These are phyloP conservation scores for Leptopilina clavipes DNA, from an alignment of 1,140 invertebrate species.

Conservation along the genomic window DNA sequence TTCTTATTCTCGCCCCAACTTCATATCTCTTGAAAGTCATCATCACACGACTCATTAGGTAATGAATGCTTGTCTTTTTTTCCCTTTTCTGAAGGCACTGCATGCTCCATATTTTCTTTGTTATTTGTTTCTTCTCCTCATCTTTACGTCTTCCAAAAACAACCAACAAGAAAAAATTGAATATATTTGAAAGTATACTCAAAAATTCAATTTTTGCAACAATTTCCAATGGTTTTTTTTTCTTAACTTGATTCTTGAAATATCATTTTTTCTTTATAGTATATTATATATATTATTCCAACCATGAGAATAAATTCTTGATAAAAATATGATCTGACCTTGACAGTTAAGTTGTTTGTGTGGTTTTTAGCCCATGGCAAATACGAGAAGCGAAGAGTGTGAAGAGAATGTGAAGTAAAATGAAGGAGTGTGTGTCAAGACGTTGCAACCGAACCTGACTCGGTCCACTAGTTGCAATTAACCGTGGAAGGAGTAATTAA, in stretches of 20 bases:
- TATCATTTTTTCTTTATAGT: no score
- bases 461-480: constrained; percentile 49
- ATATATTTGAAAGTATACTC: not conserved
- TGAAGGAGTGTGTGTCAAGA: not conserved
- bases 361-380: no score
- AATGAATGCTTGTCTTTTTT: not conserved
- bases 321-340: no score
- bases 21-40: not conserved
- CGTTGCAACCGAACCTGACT: not conserved
- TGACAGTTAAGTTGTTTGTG: no score
- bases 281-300: no score
- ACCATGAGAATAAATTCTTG: no score
- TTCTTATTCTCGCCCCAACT: constrained; percentile 30
- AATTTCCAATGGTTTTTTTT: no score
- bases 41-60: constrained; percentile 7
- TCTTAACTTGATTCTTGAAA: no score
- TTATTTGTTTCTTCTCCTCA: not conserved
- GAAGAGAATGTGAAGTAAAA: no score
- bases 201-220: no score
- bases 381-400: no score
- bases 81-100: not conserved
- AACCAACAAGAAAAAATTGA: not conserved
- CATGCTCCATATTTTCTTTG: not conserved
- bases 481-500: constrained; percentile 57
- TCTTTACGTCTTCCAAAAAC: not conserved